Evolutionary conservation across 2,113 vertebrate genomes (phyloP).

Genomic region (Dasyornis broadbenti): DNA sequence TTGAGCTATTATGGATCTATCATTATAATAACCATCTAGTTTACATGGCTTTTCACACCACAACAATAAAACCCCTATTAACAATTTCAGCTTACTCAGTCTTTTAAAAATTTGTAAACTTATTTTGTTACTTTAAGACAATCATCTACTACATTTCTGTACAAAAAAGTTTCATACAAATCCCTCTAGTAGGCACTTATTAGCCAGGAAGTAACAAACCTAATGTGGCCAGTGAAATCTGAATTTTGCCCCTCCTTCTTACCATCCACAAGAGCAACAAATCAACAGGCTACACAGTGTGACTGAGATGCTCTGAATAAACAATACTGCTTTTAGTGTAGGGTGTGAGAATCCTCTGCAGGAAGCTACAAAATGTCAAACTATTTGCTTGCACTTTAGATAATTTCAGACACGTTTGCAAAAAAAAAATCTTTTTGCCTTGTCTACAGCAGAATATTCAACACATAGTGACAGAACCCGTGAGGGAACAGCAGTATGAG

Average conservation of each 20-base stretch:
- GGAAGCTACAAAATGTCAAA: conserved; percentile 31
- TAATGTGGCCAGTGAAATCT: background rate
- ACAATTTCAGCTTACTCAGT: background rate
- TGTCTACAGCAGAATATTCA: conserved; percentile 5
- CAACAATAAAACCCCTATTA: background rate
- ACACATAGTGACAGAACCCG: background rate
- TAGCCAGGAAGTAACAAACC: background rate
- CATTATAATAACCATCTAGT: background rate
- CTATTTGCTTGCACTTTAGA: background rate
- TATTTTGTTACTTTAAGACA: background rate
- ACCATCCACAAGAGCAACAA: background rate
- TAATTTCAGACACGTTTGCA: background rate
- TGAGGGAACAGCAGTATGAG: conserved; percentile 33
- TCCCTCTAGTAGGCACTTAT: background rate
- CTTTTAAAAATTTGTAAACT: background rate
- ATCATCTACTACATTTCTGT: background rate
- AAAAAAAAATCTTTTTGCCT: background rate
- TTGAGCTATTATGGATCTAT: background rate
- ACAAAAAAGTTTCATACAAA: background rate
- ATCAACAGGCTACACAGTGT: background rate
- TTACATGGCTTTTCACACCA: background rate
- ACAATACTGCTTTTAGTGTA: background rate
- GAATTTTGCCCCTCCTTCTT: background rate
- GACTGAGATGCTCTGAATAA: conserved; percentile 8
- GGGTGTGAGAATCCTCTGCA: conserved; percentile 18